Evolutionary conservation across 2,113 vertebrate genomes (phyloP).

Genomic region (Pseudonaja textilis): DNA sequence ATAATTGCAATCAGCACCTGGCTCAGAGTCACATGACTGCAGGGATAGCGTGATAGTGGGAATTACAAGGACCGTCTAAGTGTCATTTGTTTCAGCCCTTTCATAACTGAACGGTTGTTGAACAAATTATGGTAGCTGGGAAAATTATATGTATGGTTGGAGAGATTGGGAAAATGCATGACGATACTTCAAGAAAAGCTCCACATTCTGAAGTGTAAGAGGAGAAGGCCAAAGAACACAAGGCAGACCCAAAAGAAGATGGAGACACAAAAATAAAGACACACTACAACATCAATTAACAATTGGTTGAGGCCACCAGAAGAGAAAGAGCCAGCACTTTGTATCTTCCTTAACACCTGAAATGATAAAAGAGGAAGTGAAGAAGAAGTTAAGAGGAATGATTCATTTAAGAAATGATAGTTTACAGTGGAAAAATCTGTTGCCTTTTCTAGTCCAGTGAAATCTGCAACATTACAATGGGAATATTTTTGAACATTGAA

Average conservation of each 20-base stretch:
- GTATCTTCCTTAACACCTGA: not conserved
- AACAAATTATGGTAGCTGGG: not conserved
- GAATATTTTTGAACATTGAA: not conserved
- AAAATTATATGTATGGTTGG: not conserved
- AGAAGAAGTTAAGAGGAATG: not conserved
- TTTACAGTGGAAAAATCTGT: not conserved
- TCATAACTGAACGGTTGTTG: not conserved
- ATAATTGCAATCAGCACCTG: not conserved
- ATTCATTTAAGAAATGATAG: not conserved
- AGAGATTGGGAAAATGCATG: not conserved
- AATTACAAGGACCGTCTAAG: not conserved
- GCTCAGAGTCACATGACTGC: not conserved
- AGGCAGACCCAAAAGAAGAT: not conserved
- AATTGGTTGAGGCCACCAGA: not conserved
- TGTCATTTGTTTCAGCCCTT: not conserved
- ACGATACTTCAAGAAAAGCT: not conserved
- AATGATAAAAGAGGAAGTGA: not conserved
- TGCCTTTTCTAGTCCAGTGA: not conserved
- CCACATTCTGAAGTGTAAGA: not conserved
- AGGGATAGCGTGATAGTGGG: not conserved
- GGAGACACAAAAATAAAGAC: not conserved
- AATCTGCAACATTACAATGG: not conserved
- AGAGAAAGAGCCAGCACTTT: not conserved
- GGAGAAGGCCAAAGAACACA: not conserved
- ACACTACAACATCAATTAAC: not conserved